Base-by-base conservation (phyloP, 1,140 invertebrate genomes). In the Musca vetustissima region DNA sequence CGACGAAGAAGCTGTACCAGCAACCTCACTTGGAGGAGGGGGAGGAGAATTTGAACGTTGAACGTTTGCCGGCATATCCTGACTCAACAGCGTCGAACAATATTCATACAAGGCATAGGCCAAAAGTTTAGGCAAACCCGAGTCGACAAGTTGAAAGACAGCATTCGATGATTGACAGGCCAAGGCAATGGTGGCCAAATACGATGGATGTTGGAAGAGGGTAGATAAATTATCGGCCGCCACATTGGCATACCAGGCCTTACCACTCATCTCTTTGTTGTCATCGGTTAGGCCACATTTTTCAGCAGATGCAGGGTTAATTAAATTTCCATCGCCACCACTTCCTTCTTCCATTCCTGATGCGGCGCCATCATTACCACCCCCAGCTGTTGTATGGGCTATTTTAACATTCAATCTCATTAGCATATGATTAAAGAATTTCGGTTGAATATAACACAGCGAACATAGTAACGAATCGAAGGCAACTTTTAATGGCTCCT, bases 381-480 rank as follows among this genome's bases (percentile, higher is more conserved):
- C 11, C 4, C 11, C 36, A 11, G 4, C 36, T 43, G 36, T 11
- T 81, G 53, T 82, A 84, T 61, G 83, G 82, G 73, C 86, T 85
- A 4, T 83, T 1, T 89, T 85, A 19, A 94, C 89, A 66, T 89
- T 89, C 77, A 95, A 88, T 76, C 88, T 89, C 74, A 90, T 87
- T 21, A 96, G 79, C 9, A 96, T 80, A 69, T 89, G 85, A 22
- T 87, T 88, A 72, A 94, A 95, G 21, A 93, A 83, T 53, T 89
- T 88, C 0, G 93, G 90, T 70, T 89, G 87, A 28, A 94, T 92
- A 78, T 90, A 91, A 78, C 93, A 96, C 71, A 95, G 86, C 1
- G 93, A 90, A 76, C 94, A 96, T 14, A 97, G 81, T 6, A 94
- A 86, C 73, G 89, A 86, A 85, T 89, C 74, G 72, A 83, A 79